Evolutionary conservation across 2,113 vertebrate species (phyloP), one percentile per base, ranked within the genome.

Genomic region (Lanius collurio): DNA sequence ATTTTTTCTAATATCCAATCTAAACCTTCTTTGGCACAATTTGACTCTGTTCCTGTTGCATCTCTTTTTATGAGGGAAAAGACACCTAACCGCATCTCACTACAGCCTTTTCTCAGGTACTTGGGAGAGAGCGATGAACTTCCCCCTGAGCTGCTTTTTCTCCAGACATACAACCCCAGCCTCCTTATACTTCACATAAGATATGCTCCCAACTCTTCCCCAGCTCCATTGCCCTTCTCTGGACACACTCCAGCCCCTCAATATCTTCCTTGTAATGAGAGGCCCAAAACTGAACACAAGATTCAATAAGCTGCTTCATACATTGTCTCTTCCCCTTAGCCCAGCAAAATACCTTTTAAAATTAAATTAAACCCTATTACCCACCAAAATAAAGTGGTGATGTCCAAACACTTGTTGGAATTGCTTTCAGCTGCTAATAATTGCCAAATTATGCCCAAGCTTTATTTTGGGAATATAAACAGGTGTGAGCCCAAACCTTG

Each of bases 121-220:
- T n/a, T 44, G 10, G 22, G 30, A 74, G 41, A 71, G 14, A 23
- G 4, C 0, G 1, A 49, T 35, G 30, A 44, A 37, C 7, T 24
- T 59, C 13, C 15, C 6, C 22, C 1, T 14, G 0, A 81, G 10
- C 18, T 0, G 15, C 42, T 35, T 65, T 44, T 50, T 23, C 10
- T 44, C 37, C 59, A 81, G 37, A 20, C 15, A 10, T 44, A 44
- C 27, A 57, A 20, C 4, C 9, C 22, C 35, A 27, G 15, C 10
- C 50, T 33, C 12, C 27, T 65, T 18, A 13, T 26, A 10, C 15
- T 70, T 70, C 41, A 39, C 13, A 4, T 13, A 27, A 57, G 33
- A 28, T 15, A 7, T 42, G 18, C 37, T 73, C 27, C 31, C 33
- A 42, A 10, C 19, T 49, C 18, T 50, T 73, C 5, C 22, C 8